A percentile compares a stretch with the other conserved stretches of the same genome.
These are phyloP conservation scores for Gallirallus australis DNA, from an alignment of 2,797 vertebrate genomes.

Conservation along the genomic window DNA sequence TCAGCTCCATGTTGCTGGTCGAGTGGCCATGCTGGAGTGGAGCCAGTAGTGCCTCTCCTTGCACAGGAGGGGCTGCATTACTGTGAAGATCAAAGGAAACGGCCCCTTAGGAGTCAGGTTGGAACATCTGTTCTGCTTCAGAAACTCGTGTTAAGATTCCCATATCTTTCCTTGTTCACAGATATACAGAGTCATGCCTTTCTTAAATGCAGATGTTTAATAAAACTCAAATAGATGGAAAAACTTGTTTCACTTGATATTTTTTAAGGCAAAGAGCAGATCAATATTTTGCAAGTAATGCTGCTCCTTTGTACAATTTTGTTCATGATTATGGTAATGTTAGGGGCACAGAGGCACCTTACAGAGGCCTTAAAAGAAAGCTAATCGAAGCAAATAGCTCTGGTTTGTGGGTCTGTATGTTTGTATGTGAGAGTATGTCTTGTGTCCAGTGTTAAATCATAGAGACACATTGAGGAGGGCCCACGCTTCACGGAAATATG, in stretches of 20 bases:
- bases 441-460: conserved; percentile 63
- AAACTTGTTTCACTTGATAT: conserved; percentile 44
- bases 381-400: conserved; percentile 56
- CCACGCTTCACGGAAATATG: conserved; percentile 66
- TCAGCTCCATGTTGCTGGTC: neutral
- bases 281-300: conserved; percentile 36
- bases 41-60: neutral
- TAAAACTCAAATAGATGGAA: conserved; percentile 49
- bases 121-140: conserved; percentile 2
- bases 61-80: neutral
- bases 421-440: conserved; percentile 33
- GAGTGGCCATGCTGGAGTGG: neutral
- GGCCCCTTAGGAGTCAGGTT: neutral
- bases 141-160: conserved; percentile 33
- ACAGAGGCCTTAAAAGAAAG: conserved; percentile 78
- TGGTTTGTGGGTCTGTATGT: conserved; percentile 34
- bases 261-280: conserved; percentile 66
- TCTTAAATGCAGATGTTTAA: conserved; percentile 60
- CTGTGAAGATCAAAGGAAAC: conserved; percentile 12
- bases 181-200: conserved; percentile 47
- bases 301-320: conserved; percentile 58
- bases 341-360: conserved; percentile 72
- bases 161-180: neutral
- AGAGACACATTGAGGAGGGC: conserved; percentile 60
- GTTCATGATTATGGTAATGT: conserved; percentile 43